Evolutionary conservation across 2,113 vertebrate genomes (phyloP), one percentile per base, ranked within the genome.

Genomic region (Phoxinus phoxinus): DNA sequence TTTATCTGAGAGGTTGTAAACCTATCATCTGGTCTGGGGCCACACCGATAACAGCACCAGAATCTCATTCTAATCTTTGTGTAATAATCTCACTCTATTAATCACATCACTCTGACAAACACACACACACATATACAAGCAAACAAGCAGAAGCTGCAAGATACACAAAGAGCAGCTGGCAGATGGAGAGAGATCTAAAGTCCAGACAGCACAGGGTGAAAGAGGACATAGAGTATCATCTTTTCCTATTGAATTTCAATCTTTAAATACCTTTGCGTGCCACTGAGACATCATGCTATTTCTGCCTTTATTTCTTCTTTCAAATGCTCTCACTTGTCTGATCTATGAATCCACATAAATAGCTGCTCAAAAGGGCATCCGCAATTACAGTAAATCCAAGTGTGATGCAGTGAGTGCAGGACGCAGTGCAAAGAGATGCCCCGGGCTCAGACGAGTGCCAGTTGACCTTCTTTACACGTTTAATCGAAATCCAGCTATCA

Each of bases 191-290:
- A 51, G 79, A 32, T 32, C n/a, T 56, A 44, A 84, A 80, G 81
- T 63, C 67, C 56, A 83, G 87, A 80, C 58, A 61, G 67, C 21
- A 65, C 32, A 53, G 32, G 56, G 67, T 80, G 80, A 83, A 51
- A 84, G 37, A 83, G 79, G 53, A 74, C 59, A 37, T 3, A 25
- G 58, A 9, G 48, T 75, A 84, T 88, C 75, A 84, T 84, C 61
- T 85, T 79, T 65, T 25, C 37, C 73, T 53, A 85, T 83, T 85
- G 53, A 86, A 88, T 85, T 79, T 63, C 59, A 83, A 13, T 69
- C 59, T 53, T 71, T 84, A 80, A 84, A 79, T 80, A 80, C 46
- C 19, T 61, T 83, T 61, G 44, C 2, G 48, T 83, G 61, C 23
- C 37, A 11, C 12, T 37, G 77, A 81, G 35, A 41, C 65, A 72